phyloP scores from a whole-genome alignment of 1,140 invertebrate species.

The Neomicropteryx cornuta region DNA sequence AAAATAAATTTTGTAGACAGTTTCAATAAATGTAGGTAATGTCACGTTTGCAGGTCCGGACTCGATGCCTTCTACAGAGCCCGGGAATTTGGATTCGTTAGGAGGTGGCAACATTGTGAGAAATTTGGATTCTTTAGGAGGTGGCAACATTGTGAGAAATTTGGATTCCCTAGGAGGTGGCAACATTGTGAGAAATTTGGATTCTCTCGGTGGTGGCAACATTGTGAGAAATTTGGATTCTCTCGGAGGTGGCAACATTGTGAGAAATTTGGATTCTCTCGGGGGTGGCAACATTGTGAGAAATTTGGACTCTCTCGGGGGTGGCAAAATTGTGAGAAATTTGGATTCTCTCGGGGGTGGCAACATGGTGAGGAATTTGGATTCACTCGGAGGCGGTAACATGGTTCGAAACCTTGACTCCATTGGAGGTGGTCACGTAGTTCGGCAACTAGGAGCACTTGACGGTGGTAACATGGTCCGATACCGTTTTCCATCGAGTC shows the following conservation, averaged over 20 bases:
- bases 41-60: no score
- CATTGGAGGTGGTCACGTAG: constrained; percentile 33
- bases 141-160: constrained; percentile 32
- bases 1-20: no score
- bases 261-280: constrained; percentile 32
- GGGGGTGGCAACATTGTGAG: constrained; percentile 32
- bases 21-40: no score
- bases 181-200: constrained; percentile 26
- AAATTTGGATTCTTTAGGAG: constrained; percentile 37
- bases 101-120: constrained; percentile 34
- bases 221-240: constrained; percentile 17
- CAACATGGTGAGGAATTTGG: constrained; percentile 31
- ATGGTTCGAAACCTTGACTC: constrained; percentile 33
- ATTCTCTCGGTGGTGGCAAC: constrained; percentile 23
- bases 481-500: no score
- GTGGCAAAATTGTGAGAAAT: constrained; percentile 34
- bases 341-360: constrained; percentile 37
- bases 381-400: constrained; percentile 34
- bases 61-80: no score
- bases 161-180: constrained; percentile 36
- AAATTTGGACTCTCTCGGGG: constrained; percentile 29
- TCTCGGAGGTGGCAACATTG: constrained; percentile 18
- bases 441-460: constrained; percentile 29
- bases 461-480: constrained; percentile 31
- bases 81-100: constrained; percentile 28